Base-by-base conservation (phyloP, 2,797 vertebrate genomes). In the Molothrus ater region DNA sequence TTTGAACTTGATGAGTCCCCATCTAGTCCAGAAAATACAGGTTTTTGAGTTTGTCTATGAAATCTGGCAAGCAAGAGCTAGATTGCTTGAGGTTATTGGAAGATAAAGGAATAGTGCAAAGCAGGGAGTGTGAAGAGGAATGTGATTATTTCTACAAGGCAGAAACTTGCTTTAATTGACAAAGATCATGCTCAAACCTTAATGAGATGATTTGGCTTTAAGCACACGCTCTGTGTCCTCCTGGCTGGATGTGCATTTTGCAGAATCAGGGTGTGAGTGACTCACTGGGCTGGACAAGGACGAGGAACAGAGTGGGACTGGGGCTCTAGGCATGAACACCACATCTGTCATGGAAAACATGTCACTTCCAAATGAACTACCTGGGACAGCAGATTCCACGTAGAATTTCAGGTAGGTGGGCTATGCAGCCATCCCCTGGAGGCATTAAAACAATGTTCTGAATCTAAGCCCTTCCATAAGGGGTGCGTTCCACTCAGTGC, bases 1-100 rank as follows among this genome's bases (percentile, higher is more conserved):
- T 94, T 88, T 94, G 69, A 92, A 80, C 78, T 88, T 96, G 83
- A 84, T 76, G 71, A 83, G 66, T 57, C 82, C 48, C 34, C 19
- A 59, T 65, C 36, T n/a, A 34, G 19, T 69, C 66, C 63, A 78
- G 69, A 74, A 80, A 87, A 91, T 80, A 53, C 38, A 74, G 11
- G 13, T 43, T 88, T 91, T 66, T 61, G 26, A 88, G 29, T 32
- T 20, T 68, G 32, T 70, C 75, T 59, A 34, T 50, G 42, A 69
- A 71, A 53, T 47, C 54, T 80, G 65, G 20, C 45, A 94, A 95
- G 26, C 11, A 88, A 82, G 45, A 74, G 12, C 50, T 73, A 63
- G 68, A 68, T 91, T 90, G 40, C 31, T 95, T 91, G 18, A 29
- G 63, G 68, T 25, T 86, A 25, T 73, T 96, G 93, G 83, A 90